Base-by-base conservation (phyloP, 1,140 invertebrate genomes). In the Drosophila trapezifrons region DNA sequence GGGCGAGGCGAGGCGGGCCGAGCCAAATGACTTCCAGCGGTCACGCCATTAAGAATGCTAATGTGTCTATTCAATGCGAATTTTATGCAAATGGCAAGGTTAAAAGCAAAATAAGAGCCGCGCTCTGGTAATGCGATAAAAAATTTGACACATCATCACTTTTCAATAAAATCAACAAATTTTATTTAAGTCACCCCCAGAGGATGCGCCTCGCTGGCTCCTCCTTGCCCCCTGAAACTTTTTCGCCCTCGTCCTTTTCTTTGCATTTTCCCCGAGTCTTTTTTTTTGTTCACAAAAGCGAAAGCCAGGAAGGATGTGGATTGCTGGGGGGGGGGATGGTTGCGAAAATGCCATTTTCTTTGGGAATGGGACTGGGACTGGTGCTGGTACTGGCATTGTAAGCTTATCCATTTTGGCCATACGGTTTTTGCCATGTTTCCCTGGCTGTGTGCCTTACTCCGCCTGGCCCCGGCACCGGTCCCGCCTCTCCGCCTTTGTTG, bases 111-210 rank as follows among this genome's bases (percentile, higher is more conserved):
- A 87, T 89, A 80, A 89, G 73, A 74, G 80, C 84, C 64, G 52
- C 66, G 80, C 78, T 76, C 71, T 69, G 69, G 84, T 87, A 87
- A 87, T 89, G 84, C 84, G 84, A 87, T 87, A 87, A 87, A 89
- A 87, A 87, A 89, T 87, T 87, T 87, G 84, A 87, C 84, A 87
- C 84, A 87, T 87, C 84, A 87, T 87, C 84, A 87, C 84, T 87
- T 87, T 87, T 87, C 84, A 87, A 87, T 87, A 87, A 87, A 87
- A 87, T 89, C 84, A 87, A 87, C 84, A 87, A 87, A 87, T 87
- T 87, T 87, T 89, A 84, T 87, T 87, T 90, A 80, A 89, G 85
- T 87, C 78, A 82, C 74, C 76, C 81, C 82, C 82, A 66, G 76
- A 79, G 76, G 81, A 80, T 85, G 77, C 75, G 82, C 66, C 78